phyloP scores from a whole-genome alignment of 2,113 vertebrate species.

The Bubo scandiacus region DNA sequence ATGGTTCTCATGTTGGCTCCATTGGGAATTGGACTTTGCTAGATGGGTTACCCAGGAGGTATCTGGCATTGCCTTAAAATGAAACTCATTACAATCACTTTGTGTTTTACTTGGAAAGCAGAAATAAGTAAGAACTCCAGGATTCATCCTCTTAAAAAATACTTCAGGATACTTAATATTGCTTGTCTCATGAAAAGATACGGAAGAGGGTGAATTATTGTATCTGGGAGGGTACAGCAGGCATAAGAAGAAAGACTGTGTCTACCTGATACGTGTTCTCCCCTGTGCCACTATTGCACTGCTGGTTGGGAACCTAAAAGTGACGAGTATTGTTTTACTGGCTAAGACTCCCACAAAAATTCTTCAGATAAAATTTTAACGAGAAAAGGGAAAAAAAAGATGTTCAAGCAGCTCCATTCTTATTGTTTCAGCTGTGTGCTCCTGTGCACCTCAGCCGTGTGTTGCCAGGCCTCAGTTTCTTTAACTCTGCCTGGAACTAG shows the following conservation, averaged over 20 bases:
- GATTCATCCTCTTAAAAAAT: constrained; percentile 1
- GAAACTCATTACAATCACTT: neutral
- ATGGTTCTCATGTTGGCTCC: neutral
- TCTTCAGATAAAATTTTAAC: constrained; percentile 63
- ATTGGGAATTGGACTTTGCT: neutral
- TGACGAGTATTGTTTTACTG: neutral
- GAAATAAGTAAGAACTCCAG: neutral
- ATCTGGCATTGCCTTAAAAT: neutral
- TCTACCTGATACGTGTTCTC: neutral
- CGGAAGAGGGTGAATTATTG: neutral
- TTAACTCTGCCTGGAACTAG: constrained; percentile 6
- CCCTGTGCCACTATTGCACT: neutral
- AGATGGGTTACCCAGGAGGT: neutral
- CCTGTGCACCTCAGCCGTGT: neutral
- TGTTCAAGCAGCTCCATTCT: neutral
- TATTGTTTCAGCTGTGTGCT: neutral
- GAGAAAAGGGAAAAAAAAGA: neutral
- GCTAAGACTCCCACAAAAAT: constrained; percentile 33
- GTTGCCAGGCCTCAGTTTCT: constrained; percentile 13
- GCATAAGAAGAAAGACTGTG: neutral
- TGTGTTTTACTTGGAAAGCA: constrained; percentile 1
- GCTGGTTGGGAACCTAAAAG: neutral
- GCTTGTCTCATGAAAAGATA: neutral
- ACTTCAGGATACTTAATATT: neutral
- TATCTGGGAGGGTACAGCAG: neutral